Evolutionary conservation across 1,140 invertebrate species (phyloP).

Genomic region (Trigoniulus corallinus): DNA sequence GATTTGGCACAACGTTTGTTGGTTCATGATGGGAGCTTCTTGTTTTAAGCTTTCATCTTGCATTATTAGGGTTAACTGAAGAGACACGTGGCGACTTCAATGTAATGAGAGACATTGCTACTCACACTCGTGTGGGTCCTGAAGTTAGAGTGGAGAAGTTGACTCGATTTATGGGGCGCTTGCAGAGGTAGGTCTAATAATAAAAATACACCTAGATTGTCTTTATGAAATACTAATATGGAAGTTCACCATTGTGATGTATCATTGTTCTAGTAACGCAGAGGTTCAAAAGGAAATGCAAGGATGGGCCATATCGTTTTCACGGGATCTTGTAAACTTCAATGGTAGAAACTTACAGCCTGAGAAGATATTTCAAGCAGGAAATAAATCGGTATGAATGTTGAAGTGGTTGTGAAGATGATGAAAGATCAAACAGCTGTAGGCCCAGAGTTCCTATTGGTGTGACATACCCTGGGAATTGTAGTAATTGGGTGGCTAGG

Average conservation of each 20-base stretch:
- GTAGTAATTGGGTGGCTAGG: too few species aligned
- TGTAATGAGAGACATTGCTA: conserved; percentile 20
- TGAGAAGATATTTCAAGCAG: conserved; percentile 4
- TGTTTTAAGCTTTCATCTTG: neutral
- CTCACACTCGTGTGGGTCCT: conserved; percentile 28
- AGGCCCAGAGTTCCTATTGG: too few species aligned
- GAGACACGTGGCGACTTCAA: conserved; percentile 17
- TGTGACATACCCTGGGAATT: too few species aligned
- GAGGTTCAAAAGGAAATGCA: conserved; percentile 6
- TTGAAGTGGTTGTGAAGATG: too few species aligned
- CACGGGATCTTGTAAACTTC: conserved; percentile 3
- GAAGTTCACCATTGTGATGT: too few species aligned
- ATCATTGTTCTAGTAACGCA: too few species aligned
- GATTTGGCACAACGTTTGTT: neutral
- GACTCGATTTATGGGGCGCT: conserved; percentile 11
- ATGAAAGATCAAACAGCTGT: too few species aligned
- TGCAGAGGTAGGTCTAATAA: neutral
- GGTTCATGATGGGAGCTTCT: neutral
- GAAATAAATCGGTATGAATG: too few species aligned
- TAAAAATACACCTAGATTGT: too few species aligned
- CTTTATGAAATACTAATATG: too few species aligned
- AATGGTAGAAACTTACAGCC: neutral
- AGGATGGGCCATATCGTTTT: conserved; percentile 8
- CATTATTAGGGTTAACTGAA: conserved; percentile 16
- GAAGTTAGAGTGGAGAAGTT: conserved; percentile 19